These are phyloP conservation scores for Suncus etruscus DNA, from an alignment of 2,113 vertebrate species.

Conservation along the genomic window DNA sequence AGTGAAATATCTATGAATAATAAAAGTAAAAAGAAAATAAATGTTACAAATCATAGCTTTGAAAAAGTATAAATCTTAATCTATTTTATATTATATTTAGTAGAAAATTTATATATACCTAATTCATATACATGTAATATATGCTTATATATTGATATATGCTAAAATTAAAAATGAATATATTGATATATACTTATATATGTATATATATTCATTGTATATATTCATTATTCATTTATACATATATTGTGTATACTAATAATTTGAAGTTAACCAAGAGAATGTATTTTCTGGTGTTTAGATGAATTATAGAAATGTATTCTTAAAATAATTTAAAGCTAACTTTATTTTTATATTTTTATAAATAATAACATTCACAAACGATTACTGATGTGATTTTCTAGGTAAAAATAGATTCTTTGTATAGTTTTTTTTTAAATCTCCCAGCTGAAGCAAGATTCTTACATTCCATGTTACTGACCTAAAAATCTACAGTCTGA, in stretches of 20 bases:
- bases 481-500: neutral
- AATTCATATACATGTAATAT: too few relatives aligned
- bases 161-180: too few relatives aligned
- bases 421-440: neutral
- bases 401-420: neutral
- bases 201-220: too few relatives aligned
- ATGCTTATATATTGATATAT: too few relatives aligned
- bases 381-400: neutral
- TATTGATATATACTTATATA: too few relatives aligned
- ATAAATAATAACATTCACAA: neutral
- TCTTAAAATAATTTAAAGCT: neutral
- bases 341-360: slow-evolving; percentile 11
- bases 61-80: neutral
- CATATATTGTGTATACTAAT: neutral
- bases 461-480: neutral
- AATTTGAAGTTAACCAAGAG: neutral
- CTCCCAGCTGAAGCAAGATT: neutral
- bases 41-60: neutral
- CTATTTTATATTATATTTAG: neutral
- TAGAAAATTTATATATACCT: neutral
- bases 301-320: neutral
- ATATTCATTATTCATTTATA: too few relatives aligned
- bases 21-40: neutral
- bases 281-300: neutral
- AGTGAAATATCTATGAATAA: slow-evolving; percentile 10